phyloP scores from a whole-genome alignment of 2,797 vertebrate species.

The Hybognathus amarus region DNA sequence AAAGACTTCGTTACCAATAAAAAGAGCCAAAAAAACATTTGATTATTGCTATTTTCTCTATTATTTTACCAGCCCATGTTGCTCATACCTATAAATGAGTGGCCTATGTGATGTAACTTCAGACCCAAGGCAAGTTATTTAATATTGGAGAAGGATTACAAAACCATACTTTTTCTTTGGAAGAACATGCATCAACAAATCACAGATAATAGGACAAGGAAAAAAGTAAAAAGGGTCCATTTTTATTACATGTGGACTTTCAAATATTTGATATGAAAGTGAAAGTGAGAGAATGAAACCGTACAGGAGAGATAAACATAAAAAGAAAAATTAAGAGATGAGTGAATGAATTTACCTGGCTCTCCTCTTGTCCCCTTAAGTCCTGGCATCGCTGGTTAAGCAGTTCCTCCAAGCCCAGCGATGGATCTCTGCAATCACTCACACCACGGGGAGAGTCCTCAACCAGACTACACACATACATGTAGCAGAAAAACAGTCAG shows the following conservation, averaged over 20 bases:
- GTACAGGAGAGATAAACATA: background rate
- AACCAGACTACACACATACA: conserved; percentile 77
- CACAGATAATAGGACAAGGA: too few species aligned
- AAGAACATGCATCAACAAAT: background rate
- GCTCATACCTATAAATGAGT: too few species aligned
- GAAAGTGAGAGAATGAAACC: conserved; percentile 25
- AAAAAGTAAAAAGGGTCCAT: background rate
- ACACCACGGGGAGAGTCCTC: conserved; percentile 80
- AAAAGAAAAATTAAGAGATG: background rate
- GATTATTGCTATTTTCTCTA: background rate
- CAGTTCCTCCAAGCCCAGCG: conserved; percentile 84
- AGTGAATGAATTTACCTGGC: conserved; percentile 74
- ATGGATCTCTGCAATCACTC: conserved; percentile 77
- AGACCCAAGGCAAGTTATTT: too few species aligned
- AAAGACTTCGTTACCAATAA: too few species aligned
- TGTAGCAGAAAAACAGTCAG: background rate
- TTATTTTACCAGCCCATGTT: background rate
- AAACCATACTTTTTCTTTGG: background rate
- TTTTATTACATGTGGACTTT: background rate
- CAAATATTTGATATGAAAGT: background rate
- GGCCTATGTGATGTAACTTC: background rate
- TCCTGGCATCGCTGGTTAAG: conserved; percentile 79
- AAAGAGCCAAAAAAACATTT: background rate
- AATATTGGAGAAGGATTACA: too few species aligned
- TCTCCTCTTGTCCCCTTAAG: conserved; percentile 82